These are phyloP conservation scores for Sinella curviseta DNA, from an alignment of 1,140 invertebrate species.

Conservation along the genomic window DNA sequence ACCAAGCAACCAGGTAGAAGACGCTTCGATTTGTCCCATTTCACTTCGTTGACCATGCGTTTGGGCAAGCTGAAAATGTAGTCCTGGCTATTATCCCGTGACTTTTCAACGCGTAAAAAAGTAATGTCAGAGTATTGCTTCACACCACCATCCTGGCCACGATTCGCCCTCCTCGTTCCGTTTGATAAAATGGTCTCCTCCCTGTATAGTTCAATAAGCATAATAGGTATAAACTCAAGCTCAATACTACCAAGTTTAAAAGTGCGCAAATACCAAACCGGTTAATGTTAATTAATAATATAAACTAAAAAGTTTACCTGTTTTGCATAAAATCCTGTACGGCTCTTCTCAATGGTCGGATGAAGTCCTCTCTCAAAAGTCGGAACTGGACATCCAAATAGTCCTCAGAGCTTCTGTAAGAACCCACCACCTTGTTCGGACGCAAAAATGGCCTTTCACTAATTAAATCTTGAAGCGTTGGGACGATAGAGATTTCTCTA, in stretches of 20 bases:
- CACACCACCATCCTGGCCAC: not conserved
- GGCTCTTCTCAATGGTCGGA: constrained; percentile 37
- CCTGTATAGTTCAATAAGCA: not conserved
- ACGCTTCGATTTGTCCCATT: not conserved
- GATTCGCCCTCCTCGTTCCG: not conserved
- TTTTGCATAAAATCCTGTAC: constrained; percentile 33
- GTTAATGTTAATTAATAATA: too few species aligned
- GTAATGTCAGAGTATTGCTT: not conserved
- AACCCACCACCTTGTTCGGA: constrained; percentile 63
- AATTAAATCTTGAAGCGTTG: constrained; percentile 35
- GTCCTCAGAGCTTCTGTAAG: constrained; percentile 65
- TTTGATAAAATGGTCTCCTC: not conserved
- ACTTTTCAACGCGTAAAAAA: not conserved
- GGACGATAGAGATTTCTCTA: constrained; percentile 35
- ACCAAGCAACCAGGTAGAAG: not conserved
- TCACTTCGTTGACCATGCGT: not conserved
- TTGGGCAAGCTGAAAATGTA: not conserved
- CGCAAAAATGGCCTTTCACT: constrained; percentile 56
- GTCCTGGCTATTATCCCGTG: not conserved
- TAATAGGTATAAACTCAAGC: not conserved
- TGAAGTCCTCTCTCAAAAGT: constrained; percentile 64
- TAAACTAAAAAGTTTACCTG: too few species aligned
- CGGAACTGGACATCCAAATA: constrained; percentile 78
- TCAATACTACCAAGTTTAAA: too few species aligned
- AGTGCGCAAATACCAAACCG: too few species aligned